Base-by-base conservation (phyloP, 2,888 invertebrate genomes). In the Himalopsyche kuldschensis region DNA sequence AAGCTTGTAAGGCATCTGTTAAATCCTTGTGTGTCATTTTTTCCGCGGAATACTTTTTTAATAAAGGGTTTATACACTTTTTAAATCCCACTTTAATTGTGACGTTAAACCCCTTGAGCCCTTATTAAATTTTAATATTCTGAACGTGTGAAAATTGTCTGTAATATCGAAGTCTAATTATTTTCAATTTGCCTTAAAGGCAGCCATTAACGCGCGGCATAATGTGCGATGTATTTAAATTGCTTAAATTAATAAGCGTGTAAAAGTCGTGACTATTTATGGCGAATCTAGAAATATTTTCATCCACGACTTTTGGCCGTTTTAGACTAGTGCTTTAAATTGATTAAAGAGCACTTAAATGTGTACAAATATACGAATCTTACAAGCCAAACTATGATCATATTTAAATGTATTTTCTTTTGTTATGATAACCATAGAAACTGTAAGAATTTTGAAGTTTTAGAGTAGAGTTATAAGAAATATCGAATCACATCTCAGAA, bases 21-120 rank as follows among this genome's bases (percentile, higher is more conserved):
- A 55, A 48, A 55, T 55, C 8, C 20, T 3, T 6, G 24, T 24
- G n/a, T 55, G 6, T 6, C 55, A 20, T 55, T 20, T 11, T 24
- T 20, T 20, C 55, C 3, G 24, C 6, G 15, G 30, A 69, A 69
- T 30, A 69, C 30, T 69, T 69, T 69, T n/a, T 30, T 69, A 69
- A 69, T 69, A 30, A 69, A 69, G 69, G 69, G 69, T 30, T 69
- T 30, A 30, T 69, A 69, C 27, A 69, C 69, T 69, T 81, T 81
- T 77, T 47, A 81, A 81, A 76, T 81, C 81, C 41, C 31, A 31
- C 48, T 81, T 77, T 81, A 81, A 77, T 81, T 81, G 76, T 48
- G 30, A 55, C 76, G 32, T n/a, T 24, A n/a, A 20, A 24, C 41
- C 27, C 17, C 27, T 30, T 11, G n/a, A 20, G 31, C 24, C 76